Percentiles rank a stretch among this genome's conserved stretches.
Evolutionary conservation across 2,797 vertebrate genomes (phyloP).

Genomic region (Sebastes minor): DNA sequence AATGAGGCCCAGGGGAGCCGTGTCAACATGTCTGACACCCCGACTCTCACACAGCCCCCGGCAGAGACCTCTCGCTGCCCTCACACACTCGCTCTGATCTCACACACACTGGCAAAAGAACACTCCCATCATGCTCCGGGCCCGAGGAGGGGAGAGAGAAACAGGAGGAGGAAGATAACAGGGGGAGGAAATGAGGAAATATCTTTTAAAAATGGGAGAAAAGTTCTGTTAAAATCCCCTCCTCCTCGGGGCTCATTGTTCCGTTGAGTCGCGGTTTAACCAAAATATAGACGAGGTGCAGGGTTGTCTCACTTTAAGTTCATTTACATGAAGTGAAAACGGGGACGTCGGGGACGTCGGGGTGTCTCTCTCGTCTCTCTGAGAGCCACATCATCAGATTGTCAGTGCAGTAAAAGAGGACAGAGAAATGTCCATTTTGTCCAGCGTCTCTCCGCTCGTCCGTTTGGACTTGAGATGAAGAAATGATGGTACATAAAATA

Average conservation of each 20-base stretch:
- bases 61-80: conserved; percentile 49
- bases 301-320: background rate
- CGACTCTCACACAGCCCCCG: conserved; percentile 27
- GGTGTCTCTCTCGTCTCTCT: conserved; percentile 5
- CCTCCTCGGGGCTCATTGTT: background rate
- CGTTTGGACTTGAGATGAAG: conserved; percentile 16
- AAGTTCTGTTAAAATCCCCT: conserved; percentile 2
- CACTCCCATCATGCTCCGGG: conserved; percentile 5
- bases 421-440: conserved; percentile 11
- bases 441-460: background rate
- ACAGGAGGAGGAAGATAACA: background rate
- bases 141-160: background rate
- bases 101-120: background rate
- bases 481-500: conserved; percentile 33
- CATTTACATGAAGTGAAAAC: background rate
- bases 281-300: background rate
- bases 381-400: conserved; percentile 61
- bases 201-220: conserved; percentile 3
- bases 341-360: background rate
- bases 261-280: background rate
- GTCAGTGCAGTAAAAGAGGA: conserved; percentile 70
- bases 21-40: conserved; percentile 59
- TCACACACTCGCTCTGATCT: conserved; percentile 47
- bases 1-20: conserved; percentile 53
- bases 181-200: background rate